phyloP scores from a whole-genome alignment of 2,797 vertebrate genomes.

The Pogoniulus pusillus region DNA sequence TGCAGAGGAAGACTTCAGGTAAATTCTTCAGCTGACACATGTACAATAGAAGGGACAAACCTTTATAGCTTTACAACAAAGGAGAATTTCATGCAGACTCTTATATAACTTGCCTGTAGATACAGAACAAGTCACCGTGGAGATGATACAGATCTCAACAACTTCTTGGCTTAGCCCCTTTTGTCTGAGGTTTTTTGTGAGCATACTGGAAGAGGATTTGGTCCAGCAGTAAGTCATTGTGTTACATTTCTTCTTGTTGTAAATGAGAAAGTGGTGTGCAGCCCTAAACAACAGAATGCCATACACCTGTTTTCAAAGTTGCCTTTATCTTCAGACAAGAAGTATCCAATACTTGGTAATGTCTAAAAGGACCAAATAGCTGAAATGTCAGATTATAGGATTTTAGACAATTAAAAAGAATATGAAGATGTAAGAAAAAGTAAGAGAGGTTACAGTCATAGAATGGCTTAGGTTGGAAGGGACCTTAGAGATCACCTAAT shows the following conservation, averaged over 20 bases:
- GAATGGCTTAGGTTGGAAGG: too few relatives aligned
- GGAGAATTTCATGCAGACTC: neutral
- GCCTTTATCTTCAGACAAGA: neutral
- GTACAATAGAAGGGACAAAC: accelerated
- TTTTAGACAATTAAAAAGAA: neutral
- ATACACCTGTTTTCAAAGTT: neutral
- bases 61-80: neutral
- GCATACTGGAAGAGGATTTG: neutral
- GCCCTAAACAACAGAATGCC: neutral
- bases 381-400: neutral
- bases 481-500: too few relatives aligned
- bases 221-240: neutral
- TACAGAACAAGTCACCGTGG: neutral
- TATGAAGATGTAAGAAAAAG: neutral
- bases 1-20: neutral
- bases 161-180: neutral
- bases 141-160: neutral
- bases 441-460: neutral
- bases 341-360: accelerated
- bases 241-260: neutral
- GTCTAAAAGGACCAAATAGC: neutral
- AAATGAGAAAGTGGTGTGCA: neutral
- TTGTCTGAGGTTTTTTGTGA: neutral
- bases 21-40: neutral
- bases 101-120: neutral